Evolutionary conservation across 2,113 vertebrate genomes (phyloP).

Genomic region (Mastomys natalensis): DNA sequence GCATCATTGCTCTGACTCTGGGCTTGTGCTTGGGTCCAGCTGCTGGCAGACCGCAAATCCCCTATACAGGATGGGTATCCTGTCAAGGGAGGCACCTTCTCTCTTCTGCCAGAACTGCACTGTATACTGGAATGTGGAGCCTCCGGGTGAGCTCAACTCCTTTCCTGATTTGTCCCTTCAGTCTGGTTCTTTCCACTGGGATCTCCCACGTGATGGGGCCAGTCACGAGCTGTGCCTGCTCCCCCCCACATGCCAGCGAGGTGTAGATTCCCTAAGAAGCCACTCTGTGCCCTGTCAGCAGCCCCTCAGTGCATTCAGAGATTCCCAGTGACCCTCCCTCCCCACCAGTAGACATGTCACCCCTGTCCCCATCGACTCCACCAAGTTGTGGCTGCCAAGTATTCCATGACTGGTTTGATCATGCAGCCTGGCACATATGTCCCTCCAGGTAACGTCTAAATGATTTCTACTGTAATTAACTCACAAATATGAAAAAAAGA

Average conservation of each 20-base stretch:
- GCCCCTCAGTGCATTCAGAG: background rate
- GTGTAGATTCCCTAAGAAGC: accelerated
- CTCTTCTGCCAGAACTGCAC: background rate
- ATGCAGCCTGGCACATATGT: background rate
- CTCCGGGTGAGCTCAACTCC: background rate
- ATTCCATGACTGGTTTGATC: background rate
- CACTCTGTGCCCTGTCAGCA: background rate
- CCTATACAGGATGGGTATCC: too few species aligned
- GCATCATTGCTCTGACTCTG: background rate
- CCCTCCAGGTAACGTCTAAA: constrained; percentile 75
- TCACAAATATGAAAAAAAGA: constrained; percentile 47
- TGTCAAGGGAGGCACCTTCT: background rate
- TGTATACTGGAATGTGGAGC: background rate
- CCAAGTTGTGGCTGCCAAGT: background rate
- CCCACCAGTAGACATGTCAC: background rate
- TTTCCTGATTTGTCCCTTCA: background rate
- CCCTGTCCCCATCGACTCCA: background rate
- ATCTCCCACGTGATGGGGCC: background rate
- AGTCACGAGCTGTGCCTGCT: background rate
- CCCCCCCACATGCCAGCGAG: background rate
- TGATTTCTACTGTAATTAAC: constrained; percentile 76
- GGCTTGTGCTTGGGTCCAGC: accelerated
- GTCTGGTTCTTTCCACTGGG: background rate
- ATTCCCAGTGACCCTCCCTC: background rate
- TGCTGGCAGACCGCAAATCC: background rate